Base-by-base conservation (phyloP, 2,888 invertebrate species). In the Nineta flava region DNA sequence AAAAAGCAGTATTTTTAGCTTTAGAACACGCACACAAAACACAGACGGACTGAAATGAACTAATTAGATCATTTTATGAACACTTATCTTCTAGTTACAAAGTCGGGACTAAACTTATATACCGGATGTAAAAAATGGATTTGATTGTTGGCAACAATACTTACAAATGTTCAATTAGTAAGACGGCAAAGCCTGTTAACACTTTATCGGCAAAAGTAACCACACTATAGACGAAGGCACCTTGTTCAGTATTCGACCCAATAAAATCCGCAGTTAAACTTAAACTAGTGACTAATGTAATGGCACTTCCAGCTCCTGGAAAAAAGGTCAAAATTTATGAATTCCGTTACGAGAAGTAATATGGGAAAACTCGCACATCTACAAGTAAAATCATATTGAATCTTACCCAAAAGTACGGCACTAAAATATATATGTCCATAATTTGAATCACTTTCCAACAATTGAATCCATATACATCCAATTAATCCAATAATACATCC, bases 201-300 rank as follows among this genome's bases (percentile, higher is more conserved):
- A 95, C 70, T 70, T 95, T 95, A 66, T 95, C 94, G 19, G 85
- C 79, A 64, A 95, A 93, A 52, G 93, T 93, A 66, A 95, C 93
- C 35, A 87, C 80, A 26, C 94, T 93, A 65, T 92, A 95, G 42
- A 95, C 87, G 56, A 90, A 84, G 3, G 91, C 94, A 48, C 92
- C 87, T 60, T 83, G 87, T 60, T 87, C 84, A 1, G 85, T 83
- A 65, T 91, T 85, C 3, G 79, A 74, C 40, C 88, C 91, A 55
- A 94, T 93, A 57, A 93, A 73, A 65, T 93, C 87, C 1, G 93
- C 87, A 0, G 92, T 92, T 53, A 93, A 76, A 54, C 90, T 86
- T 44, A 95, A 71, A 59, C 92, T 88, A 41, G 90, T 87, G 3
- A 95, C 85, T 61, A 93, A 77, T 47, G 93, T 84, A 34, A 87